A percentile compares a stretch with the other conserved stretches of the same genome.
Evolutionary conservation across 1,140 invertebrate species (phyloP).

Genomic region (Bombus pyrosoma): DNA sequence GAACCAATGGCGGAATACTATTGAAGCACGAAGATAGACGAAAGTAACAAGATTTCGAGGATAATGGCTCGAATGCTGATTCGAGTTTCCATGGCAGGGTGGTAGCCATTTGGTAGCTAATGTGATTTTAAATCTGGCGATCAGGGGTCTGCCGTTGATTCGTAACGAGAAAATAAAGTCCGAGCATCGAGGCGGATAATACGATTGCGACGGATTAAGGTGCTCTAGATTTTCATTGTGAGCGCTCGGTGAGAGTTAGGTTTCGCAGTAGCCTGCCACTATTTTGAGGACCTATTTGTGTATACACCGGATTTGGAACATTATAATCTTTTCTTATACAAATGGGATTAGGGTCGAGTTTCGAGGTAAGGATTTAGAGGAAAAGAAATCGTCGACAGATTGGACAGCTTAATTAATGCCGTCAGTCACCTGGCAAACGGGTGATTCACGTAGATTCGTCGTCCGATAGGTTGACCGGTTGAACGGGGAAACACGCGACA

Average conservation of each 20-base stretch:
- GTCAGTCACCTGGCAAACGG: conserved; percentile 11
- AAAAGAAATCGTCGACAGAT: not conserved
- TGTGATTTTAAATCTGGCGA: too few relatives aligned
- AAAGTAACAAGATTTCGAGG: too few relatives aligned
- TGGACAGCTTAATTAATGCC: not conserved
- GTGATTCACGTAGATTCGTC: not conserved
- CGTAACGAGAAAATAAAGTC: not conserved
- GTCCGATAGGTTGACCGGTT: not conserved
- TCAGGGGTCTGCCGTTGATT: not conserved
- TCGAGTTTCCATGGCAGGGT: too few relatives aligned
- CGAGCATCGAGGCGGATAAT: not conserved
- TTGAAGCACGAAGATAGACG: too few relatives aligned
- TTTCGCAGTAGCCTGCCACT: not conserved
- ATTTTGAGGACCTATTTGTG: not conserved
- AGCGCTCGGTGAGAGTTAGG: not conserved
- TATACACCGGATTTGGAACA: not conserved
- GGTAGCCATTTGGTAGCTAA: too few relatives aligned
- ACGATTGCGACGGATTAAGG: not conserved
- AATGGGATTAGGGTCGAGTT: conserved; percentile 19
- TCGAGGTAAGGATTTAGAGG: not conserved
- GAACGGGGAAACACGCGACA: not conserved
- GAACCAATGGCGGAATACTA: too few relatives aligned
- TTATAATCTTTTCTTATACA: not conserved
- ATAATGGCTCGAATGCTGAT: too few relatives aligned
- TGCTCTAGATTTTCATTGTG: not conserved